Percentiles rank a stretch among this genome's conserved stretches.
These are phyloP conservation scores for Megalonaias nervosa DNA, from an alignment of 1,140 invertebrate genomes.

Conservation along the genomic window DNA sequence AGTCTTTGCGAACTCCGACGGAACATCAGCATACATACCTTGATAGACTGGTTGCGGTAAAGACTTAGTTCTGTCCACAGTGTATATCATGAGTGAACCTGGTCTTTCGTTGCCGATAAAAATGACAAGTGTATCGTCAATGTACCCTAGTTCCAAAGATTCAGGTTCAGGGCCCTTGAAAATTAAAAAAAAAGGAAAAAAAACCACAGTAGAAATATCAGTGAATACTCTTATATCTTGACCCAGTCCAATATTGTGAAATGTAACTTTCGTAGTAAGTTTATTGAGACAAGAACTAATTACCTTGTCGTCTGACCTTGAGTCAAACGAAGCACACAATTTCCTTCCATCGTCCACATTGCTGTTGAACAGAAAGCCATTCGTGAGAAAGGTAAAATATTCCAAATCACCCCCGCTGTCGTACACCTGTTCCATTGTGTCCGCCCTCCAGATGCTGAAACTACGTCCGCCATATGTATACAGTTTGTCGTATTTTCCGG, in stretches of 20 bases:
- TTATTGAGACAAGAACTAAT: not conserved
- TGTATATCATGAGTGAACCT: slow-evolving; percentile 42
- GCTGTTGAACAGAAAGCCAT: slow-evolving; percentile 30
- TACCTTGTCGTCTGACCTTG: slow-evolving; percentile 42
- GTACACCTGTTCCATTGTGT: slow-evolving; percentile 39
- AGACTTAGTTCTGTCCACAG: slow-evolving; percentile 26
- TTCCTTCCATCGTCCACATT: not conserved
- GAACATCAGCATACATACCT: slow-evolving; percentile 19
- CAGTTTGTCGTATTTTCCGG: slow-evolving; percentile 28
- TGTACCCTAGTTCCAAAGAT: slow-evolving; percentile 29
- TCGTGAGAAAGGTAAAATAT: slow-evolving; percentile 6
- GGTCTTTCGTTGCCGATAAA: slow-evolving; percentile 47
- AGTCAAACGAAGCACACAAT: slow-evolving; percentile 7
- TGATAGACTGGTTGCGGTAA: slow-evolving; percentile 26
- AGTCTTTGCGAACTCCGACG: slow-evolving; percentile 1
- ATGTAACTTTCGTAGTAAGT: not conserved
- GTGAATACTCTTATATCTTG: slow-evolving; percentile 10
- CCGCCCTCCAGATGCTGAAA: slow-evolving; percentile 36
- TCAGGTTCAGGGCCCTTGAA: slow-evolving; percentile 48
- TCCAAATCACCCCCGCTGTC: slow-evolving; percentile 42
- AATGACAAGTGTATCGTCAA: slow-evolving; percentile 30
- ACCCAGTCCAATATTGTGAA: not conserved
- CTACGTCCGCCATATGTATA: slow-evolving; percentile 40
- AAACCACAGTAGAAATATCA: not conserved
- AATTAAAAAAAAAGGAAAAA: slow-evolving; percentile 6